A percentile compares a stretch with the other conserved stretches of the same genome.
Conservation (phyloP, 2,888 invertebrate genomes). For the Meta bourneti region DNA sequence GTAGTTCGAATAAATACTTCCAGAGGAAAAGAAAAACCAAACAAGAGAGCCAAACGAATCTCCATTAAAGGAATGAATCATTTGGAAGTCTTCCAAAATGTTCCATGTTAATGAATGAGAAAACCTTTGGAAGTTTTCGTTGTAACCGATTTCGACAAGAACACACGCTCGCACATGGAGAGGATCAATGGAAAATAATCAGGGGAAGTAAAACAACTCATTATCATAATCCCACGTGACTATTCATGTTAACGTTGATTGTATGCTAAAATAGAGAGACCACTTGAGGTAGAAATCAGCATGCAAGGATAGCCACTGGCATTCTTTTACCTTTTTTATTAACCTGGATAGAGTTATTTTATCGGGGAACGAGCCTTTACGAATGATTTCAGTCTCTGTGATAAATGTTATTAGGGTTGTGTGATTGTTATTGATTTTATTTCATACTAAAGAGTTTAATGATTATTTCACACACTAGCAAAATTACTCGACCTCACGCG, state of each 20-base stretch:
- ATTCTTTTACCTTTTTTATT: background rate
- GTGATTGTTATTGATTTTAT: no score
- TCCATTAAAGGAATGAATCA: conserved; percentile 32
- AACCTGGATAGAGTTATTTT: background rate
- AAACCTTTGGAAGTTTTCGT: conserved; percentile 5
- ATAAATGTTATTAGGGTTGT: background rate
- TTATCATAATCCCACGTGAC: conserved; percentile 46
- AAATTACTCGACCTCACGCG: no score
- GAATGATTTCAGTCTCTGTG: background rate
- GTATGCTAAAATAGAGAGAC: conserved; percentile 28
- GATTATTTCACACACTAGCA: no score
- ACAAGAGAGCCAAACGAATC: background rate
- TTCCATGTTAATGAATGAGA: conserved; percentile 23
- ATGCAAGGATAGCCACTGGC: conserved; percentile 2
- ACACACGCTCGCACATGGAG: background rate
- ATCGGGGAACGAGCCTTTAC: background rate
- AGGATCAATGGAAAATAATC: conserved; percentile 67
- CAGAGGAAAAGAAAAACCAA: background rate
- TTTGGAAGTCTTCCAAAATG: conserved; percentile 22
- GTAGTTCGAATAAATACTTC: background rate
- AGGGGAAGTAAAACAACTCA: conserved; percentile 60
- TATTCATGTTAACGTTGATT: conserved; percentile 32
- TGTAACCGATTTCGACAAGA: conserved; percentile 32
- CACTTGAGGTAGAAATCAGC: background rate
- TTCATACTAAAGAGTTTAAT: no score